Conservation (phyloP, 1,140 invertebrate species). For the Platyscapa corneri region DNA sequence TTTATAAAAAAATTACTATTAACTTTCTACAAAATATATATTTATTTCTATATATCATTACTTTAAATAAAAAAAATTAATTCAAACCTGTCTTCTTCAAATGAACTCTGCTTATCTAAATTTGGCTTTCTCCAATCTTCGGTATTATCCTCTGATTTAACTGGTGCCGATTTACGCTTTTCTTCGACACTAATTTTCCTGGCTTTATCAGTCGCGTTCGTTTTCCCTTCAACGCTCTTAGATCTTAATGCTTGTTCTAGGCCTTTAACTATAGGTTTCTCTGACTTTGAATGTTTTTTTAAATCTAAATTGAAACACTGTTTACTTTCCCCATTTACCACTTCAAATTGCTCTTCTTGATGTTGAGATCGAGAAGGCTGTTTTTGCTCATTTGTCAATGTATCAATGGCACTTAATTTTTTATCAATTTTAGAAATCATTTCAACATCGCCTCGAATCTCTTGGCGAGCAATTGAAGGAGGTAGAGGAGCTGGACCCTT, state of each 20-base stretch:
- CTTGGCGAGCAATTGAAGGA: conserved; percentile 65
- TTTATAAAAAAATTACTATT: no score
- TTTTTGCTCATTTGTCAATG: conserved; percentile 38
- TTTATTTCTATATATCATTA: no score
- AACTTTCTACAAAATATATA: no score
- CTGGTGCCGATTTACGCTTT: conserved; percentile 69
- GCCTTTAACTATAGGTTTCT: conserved; percentile 53
- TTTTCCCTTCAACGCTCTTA: conserved; percentile 59
- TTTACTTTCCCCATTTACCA: conserved; percentile 51
- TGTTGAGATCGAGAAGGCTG: conserved; percentile 16
- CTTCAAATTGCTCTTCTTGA: background rate
- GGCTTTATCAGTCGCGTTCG: conserved; percentile 26
- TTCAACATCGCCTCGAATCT: conserved; percentile 61
- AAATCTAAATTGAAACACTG: conserved; percentile 25
- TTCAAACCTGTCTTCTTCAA: conserved; percentile 60
- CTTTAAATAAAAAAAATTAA: conserved; percentile 16
- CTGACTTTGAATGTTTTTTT: conserved; percentile 43
- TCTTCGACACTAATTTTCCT: conserved; percentile 63
- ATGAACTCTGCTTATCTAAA: conserved; percentile 64
- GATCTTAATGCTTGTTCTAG: conserved; percentile 53
- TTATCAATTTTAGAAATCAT: conserved; percentile 56
- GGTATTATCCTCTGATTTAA: conserved; percentile 60
- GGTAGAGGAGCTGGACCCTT: conserved; percentile 76
- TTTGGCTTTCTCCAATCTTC: conserved; percentile 62
- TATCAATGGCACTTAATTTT: conserved; percentile 58